phyloP scores from a whole-genome alignment of 2,113 vertebrate species.

The Cheirogaleus medius region DNA sequence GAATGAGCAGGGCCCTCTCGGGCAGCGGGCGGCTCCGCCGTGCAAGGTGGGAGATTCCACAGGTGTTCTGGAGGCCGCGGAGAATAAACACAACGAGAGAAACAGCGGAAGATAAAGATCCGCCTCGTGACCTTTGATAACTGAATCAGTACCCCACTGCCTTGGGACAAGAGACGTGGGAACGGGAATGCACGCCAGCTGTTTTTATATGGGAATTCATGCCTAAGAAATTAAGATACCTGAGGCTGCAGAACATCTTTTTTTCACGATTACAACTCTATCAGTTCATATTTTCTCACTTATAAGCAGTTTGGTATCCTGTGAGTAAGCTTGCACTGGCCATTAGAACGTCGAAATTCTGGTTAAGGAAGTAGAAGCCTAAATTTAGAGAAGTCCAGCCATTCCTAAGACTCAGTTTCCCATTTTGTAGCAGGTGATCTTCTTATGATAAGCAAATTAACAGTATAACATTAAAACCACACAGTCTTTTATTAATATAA shows the following conservation, averaged over 20 bases:
- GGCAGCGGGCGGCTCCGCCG: neutral
- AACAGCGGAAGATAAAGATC: fast-evolving
- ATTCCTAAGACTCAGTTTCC: neutral
- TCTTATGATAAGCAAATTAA: neutral
- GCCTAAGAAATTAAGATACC: neutral
- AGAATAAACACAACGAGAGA: fast-evolving
- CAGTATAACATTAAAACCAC: neutral
- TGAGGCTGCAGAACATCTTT: neutral
- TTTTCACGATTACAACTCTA: neutral
- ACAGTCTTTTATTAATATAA: neutral
- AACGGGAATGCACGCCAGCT: neutral
- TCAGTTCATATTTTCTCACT: neutral
- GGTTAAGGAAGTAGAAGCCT: too few relatives aligned
- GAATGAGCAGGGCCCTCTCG: neutral
- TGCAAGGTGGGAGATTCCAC: fast-evolving
- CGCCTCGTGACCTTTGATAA: fast-evolving
- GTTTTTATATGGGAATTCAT: neutral
- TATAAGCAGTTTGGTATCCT: neutral
- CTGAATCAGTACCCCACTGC: fast-evolving
- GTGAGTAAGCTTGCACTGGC: fast-evolving
- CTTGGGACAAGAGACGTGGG: neutral
- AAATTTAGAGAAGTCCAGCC: neutral
- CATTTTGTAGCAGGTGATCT: neutral
- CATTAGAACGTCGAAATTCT: neutral
- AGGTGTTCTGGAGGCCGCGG: fast-evolving